Percentiles rank a stretch among this genome's conserved stretches.
phyloP scores from a whole-genome alignment of 2,797 vertebrate genomes.

The Gallirallus australis region DNA sequence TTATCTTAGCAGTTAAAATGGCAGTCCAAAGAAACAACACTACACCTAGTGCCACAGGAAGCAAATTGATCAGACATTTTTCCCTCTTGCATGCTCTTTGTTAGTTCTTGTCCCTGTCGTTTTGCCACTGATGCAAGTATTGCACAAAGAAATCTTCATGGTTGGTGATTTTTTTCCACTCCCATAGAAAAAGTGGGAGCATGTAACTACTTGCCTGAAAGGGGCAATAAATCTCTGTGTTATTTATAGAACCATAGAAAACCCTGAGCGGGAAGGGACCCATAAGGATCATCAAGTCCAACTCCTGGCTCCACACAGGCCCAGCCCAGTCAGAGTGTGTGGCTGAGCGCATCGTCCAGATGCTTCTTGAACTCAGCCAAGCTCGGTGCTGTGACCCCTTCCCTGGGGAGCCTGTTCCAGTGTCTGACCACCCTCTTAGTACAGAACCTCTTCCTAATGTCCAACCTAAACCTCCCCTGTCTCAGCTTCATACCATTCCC shows the following conservation, averaged over 20 bases:
- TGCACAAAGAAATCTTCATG: not conserved
- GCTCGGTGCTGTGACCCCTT: no score
- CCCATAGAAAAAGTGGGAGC: not conserved
- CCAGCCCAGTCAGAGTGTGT: no score
- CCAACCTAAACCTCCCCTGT: no score
- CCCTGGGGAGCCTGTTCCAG: no score
- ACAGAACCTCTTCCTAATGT: no score
- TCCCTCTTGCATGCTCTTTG: not conserved
- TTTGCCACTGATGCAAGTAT: not conserved
- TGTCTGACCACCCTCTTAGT: no score
- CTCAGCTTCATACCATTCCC: no score
- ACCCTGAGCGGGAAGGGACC: no score
- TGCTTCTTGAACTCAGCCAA: no score
- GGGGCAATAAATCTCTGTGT: not conserved
- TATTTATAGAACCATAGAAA: not conserved
- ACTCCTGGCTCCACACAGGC: no score
- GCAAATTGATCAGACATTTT: constrained; percentile 3
- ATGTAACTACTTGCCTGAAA: not conserved
- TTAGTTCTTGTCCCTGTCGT: not conserved
- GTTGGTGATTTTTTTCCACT: not conserved
- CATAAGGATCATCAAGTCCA: no score
- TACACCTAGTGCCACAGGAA: not conserved
- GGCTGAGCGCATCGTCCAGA: no score
- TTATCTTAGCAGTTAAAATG: not conserved
- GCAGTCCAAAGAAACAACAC: not conserved